These are phyloP conservation scores for Mesocricetus auratus DNA, from an alignment of 2,113 vertebrate genomes.

Conservation along the genomic window DNA sequence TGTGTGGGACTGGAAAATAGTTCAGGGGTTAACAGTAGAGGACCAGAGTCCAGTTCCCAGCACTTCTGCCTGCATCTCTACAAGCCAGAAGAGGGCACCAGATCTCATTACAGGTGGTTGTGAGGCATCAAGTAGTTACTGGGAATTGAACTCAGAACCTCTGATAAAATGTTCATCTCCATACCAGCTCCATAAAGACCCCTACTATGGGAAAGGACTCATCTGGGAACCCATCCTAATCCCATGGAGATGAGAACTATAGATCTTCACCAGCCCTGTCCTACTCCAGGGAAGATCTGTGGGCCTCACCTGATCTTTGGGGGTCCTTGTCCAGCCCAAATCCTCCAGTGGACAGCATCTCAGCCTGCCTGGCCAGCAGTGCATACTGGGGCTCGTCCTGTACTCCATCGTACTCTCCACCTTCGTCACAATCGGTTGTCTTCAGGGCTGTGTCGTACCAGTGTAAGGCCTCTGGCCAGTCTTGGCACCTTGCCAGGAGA, in stretches of 20 bases:
- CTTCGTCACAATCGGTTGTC: constrained; percentile 95
- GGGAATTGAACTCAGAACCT: too few species aligned
- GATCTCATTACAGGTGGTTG: too few species aligned
- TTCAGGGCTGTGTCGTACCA: constrained; percentile 94
- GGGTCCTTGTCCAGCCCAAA: constrained; percentile 89
- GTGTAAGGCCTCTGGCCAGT: constrained; percentile 93
- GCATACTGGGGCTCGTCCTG: constrained; percentile 94
- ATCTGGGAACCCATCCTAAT: not conserved
- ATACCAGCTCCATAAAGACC: not conserved
- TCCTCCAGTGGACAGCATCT: constrained; percentile 93
- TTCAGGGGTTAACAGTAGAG: not conserved
- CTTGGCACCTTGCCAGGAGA: constrained; percentile 85
- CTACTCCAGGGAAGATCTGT: not conserved
- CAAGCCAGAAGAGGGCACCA: too few species aligned
- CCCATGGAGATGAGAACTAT: not conserved
- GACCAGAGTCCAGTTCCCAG: not conserved
- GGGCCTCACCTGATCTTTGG: constrained; percentile 91
- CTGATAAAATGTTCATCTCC: not conserved
- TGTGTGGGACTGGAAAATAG: not conserved
- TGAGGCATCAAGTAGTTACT: too few species aligned
- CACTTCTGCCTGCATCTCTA: too few species aligned
- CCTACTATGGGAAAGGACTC: not conserved
- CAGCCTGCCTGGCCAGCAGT: constrained; percentile 94
- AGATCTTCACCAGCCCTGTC: not conserved
- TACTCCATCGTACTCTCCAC: constrained; percentile 96